These are phyloP conservation scores for Anguilla megastoma DNA, from an alignment of 2,797 vertebrate genomes.

Conservation along the genomic window DNA sequence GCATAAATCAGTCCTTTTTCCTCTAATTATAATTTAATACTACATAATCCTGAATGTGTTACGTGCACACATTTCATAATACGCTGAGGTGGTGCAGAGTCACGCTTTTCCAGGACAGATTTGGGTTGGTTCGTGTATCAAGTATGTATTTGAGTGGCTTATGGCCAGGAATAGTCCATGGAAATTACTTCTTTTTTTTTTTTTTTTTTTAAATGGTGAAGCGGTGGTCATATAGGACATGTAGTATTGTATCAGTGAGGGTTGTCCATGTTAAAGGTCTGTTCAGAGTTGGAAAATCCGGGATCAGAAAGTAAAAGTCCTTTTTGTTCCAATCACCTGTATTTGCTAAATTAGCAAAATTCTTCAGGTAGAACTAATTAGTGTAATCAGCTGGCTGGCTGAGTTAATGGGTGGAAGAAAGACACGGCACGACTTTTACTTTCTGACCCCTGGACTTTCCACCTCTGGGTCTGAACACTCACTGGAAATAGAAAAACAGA, in stretches of 20 bases:
- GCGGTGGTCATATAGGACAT: background rate
- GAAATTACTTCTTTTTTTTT: constrained; percentile 40
- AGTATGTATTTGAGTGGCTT: constrained; percentile 49
- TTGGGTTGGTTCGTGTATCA: constrained; percentile 44
- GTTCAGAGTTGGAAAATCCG: background rate
- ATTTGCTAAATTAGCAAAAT: background rate
- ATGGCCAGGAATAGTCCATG: constrained; percentile 48
- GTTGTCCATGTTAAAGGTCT: background rate
- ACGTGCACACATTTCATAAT: constrained; percentile 58
- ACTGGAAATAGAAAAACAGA: background rate
- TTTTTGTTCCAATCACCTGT: background rate
- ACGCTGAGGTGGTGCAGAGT: constrained; percentile 49
- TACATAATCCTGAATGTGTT: constrained; percentile 68
- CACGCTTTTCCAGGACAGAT: constrained; percentile 45
- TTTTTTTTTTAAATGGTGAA: constrained; percentile 44
- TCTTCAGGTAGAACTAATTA: background rate
- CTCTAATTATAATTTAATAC: constrained; percentile 66
- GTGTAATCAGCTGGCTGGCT: background rate
- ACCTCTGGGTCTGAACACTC: background rate
- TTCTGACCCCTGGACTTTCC: background rate
- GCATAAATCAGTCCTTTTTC: constrained; percentile 42
- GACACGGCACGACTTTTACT: background rate
- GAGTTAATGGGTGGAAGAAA: background rate
- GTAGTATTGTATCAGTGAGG: background rate
- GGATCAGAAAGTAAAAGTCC: background rate